Base-by-base conservation (phyloP, 1,140 invertebrate species). In the Cyrtorhinus lividipennis region DNA sequence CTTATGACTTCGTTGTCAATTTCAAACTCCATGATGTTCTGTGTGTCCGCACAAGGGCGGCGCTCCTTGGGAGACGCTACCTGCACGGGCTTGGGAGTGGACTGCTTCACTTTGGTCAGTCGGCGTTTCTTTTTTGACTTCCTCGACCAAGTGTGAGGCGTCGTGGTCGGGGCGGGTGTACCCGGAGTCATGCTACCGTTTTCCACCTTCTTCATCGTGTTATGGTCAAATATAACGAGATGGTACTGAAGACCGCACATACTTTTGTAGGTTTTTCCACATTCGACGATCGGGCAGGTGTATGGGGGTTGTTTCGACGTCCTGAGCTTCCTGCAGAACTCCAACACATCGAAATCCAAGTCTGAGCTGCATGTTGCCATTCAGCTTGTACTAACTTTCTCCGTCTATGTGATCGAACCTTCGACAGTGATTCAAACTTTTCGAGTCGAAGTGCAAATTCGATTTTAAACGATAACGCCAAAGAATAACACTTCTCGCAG, bases 171-270 rank as follows among this genome's bases (percentile, higher is more conserved):
- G 5, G 48, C 10, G 12, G 48, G 48, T 5, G 48, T 53, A 12
- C 10, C 10, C 23, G 58, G 58, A 26, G 58, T 18, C 20, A 13
- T 15, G 20, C 13, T 10, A 3, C 20, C 15, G 24, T 26, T 26
- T 27, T 27, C 58, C 5, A 8, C 20, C 8, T 59, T 59, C 70
- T 61, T 69, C 27, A 71, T 72, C 45, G 75, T 76, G 66, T 87
- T 84, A 72, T 92, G 88, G 72, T 91, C 86, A 75, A 82, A 88
- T 71, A 89, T 88, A 62, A 84, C 83, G 65, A 92, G 75, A 73
- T 93, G 90, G 73, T 88, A 89, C 71, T 90, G 87, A 66, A 93
- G 80, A 0, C 90, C 90, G 71, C 82, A 84, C 62, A 88, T 81
- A 66, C 86, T 90, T 75, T 90, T 90, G 73, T 92, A 92, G 22